Conservation (phyloP, 2,113 vertebrate genomes). For the Cervus canadensis region DNA sequence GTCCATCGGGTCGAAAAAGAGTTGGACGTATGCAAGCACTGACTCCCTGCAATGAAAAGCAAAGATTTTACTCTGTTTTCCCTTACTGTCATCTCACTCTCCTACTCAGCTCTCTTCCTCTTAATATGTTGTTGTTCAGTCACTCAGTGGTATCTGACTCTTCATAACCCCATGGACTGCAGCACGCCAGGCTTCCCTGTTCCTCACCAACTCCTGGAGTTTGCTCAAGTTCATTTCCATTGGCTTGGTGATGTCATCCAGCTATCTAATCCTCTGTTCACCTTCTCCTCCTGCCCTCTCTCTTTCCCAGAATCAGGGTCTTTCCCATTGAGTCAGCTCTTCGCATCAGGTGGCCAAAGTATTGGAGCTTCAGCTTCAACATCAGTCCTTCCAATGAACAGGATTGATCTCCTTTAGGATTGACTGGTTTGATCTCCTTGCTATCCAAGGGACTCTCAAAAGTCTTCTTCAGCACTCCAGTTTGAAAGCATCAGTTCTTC, state of each 20-base stretch:
- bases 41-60: not conserved
- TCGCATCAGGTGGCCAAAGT: not conserved
- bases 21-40: not conserved
- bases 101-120: not conserved
- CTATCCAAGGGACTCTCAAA: not conserved
- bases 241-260: not conserved
- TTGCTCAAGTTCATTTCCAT: not conserved
- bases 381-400: not conserved
- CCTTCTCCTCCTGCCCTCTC: not conserved
- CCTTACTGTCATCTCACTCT: not conserved
- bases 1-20: not conserved
- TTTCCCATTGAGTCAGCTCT: not conserved
- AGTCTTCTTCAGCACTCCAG: not conserved
- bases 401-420: not conserved
- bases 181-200: not conserved
- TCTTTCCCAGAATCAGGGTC: not conserved
- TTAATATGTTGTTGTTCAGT: not conserved
- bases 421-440: not conserved
- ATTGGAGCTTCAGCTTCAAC: not conserved
- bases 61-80: not conserved
- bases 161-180: not conserved
- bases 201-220: not conserved
- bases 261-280: not conserved
- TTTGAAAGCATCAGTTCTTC: not conserved
- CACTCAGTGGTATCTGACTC: not conserved